Conservation (phyloP, 2,113 vertebrate genomes). For the Sardina pilchardus region DNA sequence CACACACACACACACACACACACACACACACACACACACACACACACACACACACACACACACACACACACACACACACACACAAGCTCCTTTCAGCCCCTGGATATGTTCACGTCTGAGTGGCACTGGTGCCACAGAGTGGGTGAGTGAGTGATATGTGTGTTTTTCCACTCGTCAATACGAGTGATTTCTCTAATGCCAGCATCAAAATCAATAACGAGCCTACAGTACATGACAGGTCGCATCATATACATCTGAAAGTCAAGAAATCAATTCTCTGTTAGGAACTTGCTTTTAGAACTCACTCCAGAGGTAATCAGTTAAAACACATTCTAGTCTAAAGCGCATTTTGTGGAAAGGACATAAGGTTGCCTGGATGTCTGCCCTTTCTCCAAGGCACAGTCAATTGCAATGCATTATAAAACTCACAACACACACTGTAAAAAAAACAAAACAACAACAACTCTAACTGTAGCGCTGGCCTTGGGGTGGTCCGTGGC, state of each 20-base stretch:
- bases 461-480: too few species aligned
- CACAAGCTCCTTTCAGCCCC: too few species aligned
- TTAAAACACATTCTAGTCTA: too few species aligned
- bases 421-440: background rate
- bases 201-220: background rate
- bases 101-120: background rate
- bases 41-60: background rate
- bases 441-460: background rate
- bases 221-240: background rate
- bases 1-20: slow-evolving; percentile 18
- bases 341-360: background rate
- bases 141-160: background rate
- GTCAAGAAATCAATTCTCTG: background rate
- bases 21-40: slow-evolving; percentile 21
- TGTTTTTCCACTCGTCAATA: background rate
- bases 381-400: background rate
- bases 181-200: background rate
- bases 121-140: background rate
- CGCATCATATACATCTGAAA: background rate
- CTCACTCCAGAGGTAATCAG: too few species aligned
- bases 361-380: background rate
- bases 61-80: slow-evolving; percentile 7
- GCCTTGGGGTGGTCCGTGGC: background rate
- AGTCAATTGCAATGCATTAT: background rate
- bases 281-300: too few species aligned